Evolutionary conservation across 1,140 invertebrate genomes (phyloP), one percentile per base, ranked within the genome.

Genomic region (Listronotus bonariensis): DNA sequence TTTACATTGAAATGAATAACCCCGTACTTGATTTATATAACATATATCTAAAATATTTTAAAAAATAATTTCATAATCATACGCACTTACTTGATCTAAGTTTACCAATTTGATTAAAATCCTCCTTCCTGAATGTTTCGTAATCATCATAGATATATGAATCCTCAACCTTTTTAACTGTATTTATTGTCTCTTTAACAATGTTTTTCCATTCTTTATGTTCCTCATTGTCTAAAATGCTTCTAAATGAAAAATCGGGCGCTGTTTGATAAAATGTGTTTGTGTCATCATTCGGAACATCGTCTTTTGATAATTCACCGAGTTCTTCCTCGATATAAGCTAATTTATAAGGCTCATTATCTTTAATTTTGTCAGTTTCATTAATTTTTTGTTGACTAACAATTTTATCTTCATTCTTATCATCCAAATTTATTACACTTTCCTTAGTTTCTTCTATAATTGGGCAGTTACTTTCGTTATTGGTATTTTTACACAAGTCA

Each of bases 71-170:
- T n/a, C n/a, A n/a, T n/a, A 58, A 18, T 8, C 2, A 43, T 3
- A 48, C n/a, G n/a, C n/a, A n/a, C 58, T 43, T 60, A 60, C 46
- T 41, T 12, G 14, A 46, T 57, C 59, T 63, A 8, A 49, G 43
- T 59, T 59, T 18, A 10, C 17, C 53, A 26, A 68, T 52, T 59
- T 69, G 68, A 54, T 69, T 69, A 49, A 53, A 69, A 6, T 65
- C 58, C 40, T 69, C 68, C 36, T 59, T 42, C 20, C 38, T 63
- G 41, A 69, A 69, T 8, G 63, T 69, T 5, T 69, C 68, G 45
- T 69, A 69, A 56, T 69, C 68, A 58, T 69, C 68, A 58, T 69
- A 69, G 43, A 69, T 69, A 45, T 69, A 69, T 1, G 42, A 18
- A 11, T 58, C 68, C n/a, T 69, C 68, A 45, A 66, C 34, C 62